Conservation (phyloP, 1,140 invertebrate species). For the Bemisia tabaci region DNA sequence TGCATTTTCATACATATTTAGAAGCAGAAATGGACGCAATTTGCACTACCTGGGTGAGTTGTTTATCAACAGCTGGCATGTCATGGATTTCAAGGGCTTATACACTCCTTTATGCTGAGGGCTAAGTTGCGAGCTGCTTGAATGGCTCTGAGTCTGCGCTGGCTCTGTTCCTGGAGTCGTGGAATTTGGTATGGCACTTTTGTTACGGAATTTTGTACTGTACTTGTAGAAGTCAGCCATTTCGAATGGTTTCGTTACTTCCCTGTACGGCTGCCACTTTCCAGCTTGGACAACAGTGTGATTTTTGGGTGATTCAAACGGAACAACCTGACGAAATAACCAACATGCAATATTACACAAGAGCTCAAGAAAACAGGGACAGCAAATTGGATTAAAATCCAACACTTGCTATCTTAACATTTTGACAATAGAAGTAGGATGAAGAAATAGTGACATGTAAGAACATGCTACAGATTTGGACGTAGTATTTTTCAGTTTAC, state of each 20-base stretch:
- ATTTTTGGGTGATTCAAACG: slow-evolving; percentile 58
- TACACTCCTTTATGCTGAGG: slow-evolving; percentile 36
- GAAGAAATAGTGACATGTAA: too few relatives aligned
- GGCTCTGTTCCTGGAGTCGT: background rate
- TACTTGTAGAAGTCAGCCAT: slow-evolving; percentile 97
- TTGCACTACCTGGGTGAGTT: slow-evolving; percentile 7
- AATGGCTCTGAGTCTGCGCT: background rate
- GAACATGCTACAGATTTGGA: too few relatives aligned
- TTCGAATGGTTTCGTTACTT: slow-evolving; percentile 90
- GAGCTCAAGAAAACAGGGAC: too few relatives aligned
- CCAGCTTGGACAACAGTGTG: slow-evolving; percentile 72
- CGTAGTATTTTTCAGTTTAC: too few relatives aligned
- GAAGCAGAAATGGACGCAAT: too few relatives aligned
- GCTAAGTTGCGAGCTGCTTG: slow-evolving; percentile 10
- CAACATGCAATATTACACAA: too few relatives aligned
- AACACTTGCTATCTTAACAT: too few relatives aligned
- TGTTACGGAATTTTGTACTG: slow-evolving; percentile 71
- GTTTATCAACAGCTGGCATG: slow-evolving; percentile 30
- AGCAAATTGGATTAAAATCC: too few relatives aligned
- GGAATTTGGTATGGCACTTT: slow-evolving; percentile 20
- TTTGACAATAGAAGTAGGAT: too few relatives aligned
- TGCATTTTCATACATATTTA: too few relatives aligned
- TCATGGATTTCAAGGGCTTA: slow-evolving; percentile 34
- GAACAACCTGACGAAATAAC: slow-evolving; percentile 37
- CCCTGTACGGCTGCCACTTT: slow-evolving; percentile 79